These are phyloP conservation scores for Bungarus multicinctus DNA, from an alignment of 2,113 vertebrate genomes.

Conservation along the genomic window DNA sequence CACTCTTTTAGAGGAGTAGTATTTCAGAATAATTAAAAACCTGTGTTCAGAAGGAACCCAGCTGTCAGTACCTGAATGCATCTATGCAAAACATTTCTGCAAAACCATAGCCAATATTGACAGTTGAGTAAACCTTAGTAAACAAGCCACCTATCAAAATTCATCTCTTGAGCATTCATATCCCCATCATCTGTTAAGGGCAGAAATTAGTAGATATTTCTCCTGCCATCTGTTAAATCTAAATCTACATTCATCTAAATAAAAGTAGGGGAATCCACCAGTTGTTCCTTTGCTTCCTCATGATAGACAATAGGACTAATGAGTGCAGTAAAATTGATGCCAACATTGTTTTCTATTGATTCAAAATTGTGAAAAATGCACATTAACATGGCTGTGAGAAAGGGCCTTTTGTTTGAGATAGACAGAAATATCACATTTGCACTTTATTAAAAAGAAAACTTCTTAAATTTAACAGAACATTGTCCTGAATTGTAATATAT, in stretches of 20 bases:
- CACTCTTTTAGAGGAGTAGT: background rate
- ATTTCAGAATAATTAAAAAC: background rate
- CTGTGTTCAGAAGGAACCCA: background rate
- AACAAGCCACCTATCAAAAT: background rate
- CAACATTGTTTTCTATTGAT: background rate
- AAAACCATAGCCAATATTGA: background rate
- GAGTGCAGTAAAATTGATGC: background rate
- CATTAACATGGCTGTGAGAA: background rate
- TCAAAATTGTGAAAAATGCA: background rate
- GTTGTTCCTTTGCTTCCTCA: background rate
- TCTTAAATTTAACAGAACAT: background rate
- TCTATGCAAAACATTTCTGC: background rate
- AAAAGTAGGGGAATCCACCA: background rate
- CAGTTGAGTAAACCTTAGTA: background rate
- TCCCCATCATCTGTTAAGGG: background rate
- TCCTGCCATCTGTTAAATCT: background rate
- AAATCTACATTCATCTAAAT: background rate
- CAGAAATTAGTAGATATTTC: background rate
- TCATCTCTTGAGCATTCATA: background rate
- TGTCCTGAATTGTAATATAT: background rate
- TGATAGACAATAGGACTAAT: background rate
- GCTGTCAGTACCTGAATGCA: background rate
- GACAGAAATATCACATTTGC: background rate
- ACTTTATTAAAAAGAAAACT: background rate
- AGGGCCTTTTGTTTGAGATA: background rate